Base-by-base conservation (phyloP, 2,113 vertebrate species). In the Tamias sibiricus region DNA sequence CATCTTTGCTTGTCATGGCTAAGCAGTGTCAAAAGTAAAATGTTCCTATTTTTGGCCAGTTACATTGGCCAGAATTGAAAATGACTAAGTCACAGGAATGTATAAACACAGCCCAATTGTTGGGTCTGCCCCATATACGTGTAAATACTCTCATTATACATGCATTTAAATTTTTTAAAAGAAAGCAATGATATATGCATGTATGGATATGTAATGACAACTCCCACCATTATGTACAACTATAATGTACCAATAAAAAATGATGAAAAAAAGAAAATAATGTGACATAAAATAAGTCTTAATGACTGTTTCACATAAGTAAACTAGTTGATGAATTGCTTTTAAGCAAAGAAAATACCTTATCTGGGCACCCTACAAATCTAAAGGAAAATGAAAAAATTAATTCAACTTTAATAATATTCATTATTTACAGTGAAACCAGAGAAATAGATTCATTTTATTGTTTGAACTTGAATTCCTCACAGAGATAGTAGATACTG, bases 321-420 rank as follows among this genome's bases (percentile, higher is more conserved):
- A 40, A 40, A 75, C 7, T 81, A 11, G 77, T 8, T 81, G 22
- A 32, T 28, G 8, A 90, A 40, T 20, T 86, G 44, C 37, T 89
- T 95, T 72, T 69, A 80, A 68, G 37, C 28, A 91, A 79, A 66
- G 28, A 69, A 71, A 92, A 81, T 71, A 47, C 17, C 47, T 94
- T 86, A 80, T 57, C n/a, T 19, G 91, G n/a, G 37, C 2, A 77
- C 30, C 44, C 44, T 71, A 91, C 95, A 74, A 93, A 69, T 57
- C 52, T 89, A 81, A 54, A 93, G 35, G 32, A 66, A 91, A 89
- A 71, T 69, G 12, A 52, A 69, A 79, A 86, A 77, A 32, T 49
- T 87, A 84, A 68, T 40, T 77, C 19, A 49, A 81, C 9, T 86
- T 83, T 42, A 62, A 83, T 59, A 64, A 69, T 42, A 81, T 44